These are phyloP conservation scores for Syngnathus rostellatus DNA, from an alignment of 2,797 vertebrate genomes.

Conservation along the genomic window DNA sequence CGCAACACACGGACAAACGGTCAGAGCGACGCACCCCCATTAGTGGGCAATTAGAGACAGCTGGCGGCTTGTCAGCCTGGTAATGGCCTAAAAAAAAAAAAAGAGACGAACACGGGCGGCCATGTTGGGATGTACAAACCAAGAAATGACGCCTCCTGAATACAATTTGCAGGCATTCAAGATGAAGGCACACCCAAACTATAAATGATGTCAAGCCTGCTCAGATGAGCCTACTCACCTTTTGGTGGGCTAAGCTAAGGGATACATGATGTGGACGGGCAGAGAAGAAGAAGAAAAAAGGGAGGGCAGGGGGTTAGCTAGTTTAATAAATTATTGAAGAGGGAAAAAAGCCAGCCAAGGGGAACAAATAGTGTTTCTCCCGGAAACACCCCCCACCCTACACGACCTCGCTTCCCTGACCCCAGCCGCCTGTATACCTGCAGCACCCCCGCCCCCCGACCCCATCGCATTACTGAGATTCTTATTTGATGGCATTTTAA, in stretches of 20 bases:
- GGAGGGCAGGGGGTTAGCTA: conserved; percentile 67
- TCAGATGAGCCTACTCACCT: conserved; percentile 27
- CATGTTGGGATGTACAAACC: not conserved
- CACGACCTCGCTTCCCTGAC: conserved; percentile 70
- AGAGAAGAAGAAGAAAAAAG: conserved; percentile 43
- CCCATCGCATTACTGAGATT: conserved; percentile 98
- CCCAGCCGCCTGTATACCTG: conserved; percentile 82
- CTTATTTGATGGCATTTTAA: conserved; percentile 99
- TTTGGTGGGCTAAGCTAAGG: conserved; percentile 77
- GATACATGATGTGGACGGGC: conserved; percentile 80
- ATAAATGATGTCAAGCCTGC: too few species aligned
- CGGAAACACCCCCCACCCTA: conserved; percentile 71
- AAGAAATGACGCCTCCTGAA: not conserved
- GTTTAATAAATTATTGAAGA: conserved; percentile 81
- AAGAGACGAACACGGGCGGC: conserved; percentile 42
- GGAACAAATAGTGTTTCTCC: conserved; percentile 99
- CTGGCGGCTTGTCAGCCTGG: conserved; percentile 76
- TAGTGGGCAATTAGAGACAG: conserved; percentile 82
- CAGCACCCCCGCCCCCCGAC: conserved; percentile 72
- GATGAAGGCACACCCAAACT: too few species aligned
- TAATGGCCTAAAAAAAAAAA: conserved; percentile 77
- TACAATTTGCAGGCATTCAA: not conserved
- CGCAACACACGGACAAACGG: conserved; percentile 69
- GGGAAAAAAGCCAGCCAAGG: conserved; percentile 91
- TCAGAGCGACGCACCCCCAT: conserved; percentile 74